phyloP scores from a whole-genome alignment of 2,888 invertebrate genomes.

The Drosophila prolongata region DNA sequence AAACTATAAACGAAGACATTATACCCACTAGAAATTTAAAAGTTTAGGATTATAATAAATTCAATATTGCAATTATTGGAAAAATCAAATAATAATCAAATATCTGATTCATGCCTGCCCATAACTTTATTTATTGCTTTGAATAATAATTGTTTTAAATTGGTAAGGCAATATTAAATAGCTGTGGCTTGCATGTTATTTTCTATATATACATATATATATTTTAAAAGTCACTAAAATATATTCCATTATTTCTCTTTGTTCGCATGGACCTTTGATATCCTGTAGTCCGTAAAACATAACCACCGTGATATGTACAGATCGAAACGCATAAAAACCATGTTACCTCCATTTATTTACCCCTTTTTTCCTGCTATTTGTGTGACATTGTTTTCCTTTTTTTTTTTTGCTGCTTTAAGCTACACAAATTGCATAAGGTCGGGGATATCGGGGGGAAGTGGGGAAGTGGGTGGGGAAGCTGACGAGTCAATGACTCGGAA shows the following conservation, averaged over 20 bases:
- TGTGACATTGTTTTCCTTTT: constrained; percentile 2
- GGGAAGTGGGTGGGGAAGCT: constrained; percentile 1
- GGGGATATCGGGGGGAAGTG: not conserved
- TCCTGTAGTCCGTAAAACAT: constrained; percentile 2
- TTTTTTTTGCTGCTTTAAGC: constrained; percentile 14
- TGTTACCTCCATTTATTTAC: constrained; percentile 17
- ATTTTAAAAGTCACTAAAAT: no score
- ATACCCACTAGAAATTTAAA: not conserved
- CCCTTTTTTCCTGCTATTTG: constrained; percentile 2
- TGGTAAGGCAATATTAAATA: no score
- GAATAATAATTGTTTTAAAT: no score
- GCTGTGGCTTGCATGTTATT: no score
- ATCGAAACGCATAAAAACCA: constrained; percentile 10
- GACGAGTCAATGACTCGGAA: constrained; percentile 65
- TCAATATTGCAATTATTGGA: not conserved
- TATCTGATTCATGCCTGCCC: no score
- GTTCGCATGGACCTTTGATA: not conserved
- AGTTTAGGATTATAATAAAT: not conserved
- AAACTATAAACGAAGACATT: not conserved
- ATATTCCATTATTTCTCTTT: no score
- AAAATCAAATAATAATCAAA: not conserved
- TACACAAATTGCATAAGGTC: constrained; percentile 34
- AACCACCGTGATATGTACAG: constrained; percentile 8
- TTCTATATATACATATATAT: no score
- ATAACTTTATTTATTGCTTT: no score